Conservation (phyloP, 1,140 invertebrate species). For the Stenopsyche tienmushanensis region DNA sequence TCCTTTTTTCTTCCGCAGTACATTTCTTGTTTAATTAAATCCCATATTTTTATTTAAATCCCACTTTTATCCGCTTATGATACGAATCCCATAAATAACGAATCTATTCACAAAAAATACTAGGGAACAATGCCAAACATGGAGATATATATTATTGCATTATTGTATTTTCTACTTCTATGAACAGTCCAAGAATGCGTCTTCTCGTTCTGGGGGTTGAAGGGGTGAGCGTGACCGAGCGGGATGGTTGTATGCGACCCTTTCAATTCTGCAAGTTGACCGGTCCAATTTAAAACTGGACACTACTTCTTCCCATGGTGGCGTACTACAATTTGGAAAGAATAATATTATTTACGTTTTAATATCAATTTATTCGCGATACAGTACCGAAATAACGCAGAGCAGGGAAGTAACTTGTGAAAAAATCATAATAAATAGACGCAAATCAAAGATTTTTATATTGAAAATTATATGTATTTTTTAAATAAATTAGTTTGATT, state of each 20-base stretch:
- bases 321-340: no score
- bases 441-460: no score
- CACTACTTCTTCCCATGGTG: slow-evolving; percentile 13
- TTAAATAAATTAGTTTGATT: no score
- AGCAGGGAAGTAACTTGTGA: no score
- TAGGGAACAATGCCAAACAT: slow-evolving; percentile 25
- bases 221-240: background rate
- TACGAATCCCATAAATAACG: slow-evolving; percentile 26
- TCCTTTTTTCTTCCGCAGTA: no score
- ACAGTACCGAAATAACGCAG: no score
- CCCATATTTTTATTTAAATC: background rate
- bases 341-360: no score
- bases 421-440: no score
- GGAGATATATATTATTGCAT: slow-evolving; percentile 19
- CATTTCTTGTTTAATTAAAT: no score
- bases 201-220: background rate
- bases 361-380: no score
- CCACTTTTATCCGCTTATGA: background rate
- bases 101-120: slow-evolving; percentile 25
- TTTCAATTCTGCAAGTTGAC: slow-evolving; percentile 17
- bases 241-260: slow-evolving; percentile 1
- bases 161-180: slow-evolving; percentile 20
- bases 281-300: slow-evolving; percentile 34
- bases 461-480: no score
- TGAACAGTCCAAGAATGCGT: background rate